phyloP scores from a whole-genome alignment of 1,140 invertebrate species.

The Monochamus saltuarius region DNA sequence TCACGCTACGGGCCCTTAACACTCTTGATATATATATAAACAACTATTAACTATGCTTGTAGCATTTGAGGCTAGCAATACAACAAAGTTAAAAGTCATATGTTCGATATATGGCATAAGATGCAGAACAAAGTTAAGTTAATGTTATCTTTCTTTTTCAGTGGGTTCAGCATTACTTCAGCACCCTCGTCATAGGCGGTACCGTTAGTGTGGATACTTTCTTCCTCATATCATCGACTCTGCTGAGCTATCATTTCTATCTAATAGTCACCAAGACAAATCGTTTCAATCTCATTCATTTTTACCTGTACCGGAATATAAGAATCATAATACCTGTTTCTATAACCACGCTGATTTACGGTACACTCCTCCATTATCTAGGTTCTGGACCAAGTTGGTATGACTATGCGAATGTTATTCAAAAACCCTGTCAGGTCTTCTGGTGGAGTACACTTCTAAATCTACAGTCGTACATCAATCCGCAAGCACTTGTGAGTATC shows the following conservation, averaged over 20 bases:
- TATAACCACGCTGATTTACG: conserved; percentile 48
- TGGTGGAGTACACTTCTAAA: conserved; percentile 53
- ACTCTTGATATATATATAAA: no score
- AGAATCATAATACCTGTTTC: conserved; percentile 52
- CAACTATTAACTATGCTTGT: no score
- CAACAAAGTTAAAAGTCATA: no score
- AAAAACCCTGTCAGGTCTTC: conserved; percentile 42
- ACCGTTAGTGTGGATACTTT: conserved; percentile 51
- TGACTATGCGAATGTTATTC: conserved; percentile 22
- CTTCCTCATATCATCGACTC: conserved; percentile 55
- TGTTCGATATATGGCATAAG: no score
- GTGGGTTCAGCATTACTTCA: conserved; percentile 34
- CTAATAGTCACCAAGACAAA: conserved; percentile 43
- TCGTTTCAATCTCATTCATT: conserved; percentile 41
- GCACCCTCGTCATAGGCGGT: conserved; percentile 34
- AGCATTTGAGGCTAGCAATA: no score
- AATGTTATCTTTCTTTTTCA: conserved; percentile 27
- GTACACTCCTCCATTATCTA: conserved; percentile 43
- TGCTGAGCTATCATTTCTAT: conserved; percentile 54
- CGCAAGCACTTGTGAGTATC: conserved; percentile 37
- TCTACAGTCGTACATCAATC: conserved; percentile 50
- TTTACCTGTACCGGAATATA: conserved; percentile 46
- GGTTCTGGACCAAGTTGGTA: conserved; percentile 51
- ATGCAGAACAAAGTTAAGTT: no score
- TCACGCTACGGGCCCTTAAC: no score